Evolutionary conservation across 2,797 vertebrate species (phyloP).

Genomic region (Poeciliopsis turneri): DNA sequence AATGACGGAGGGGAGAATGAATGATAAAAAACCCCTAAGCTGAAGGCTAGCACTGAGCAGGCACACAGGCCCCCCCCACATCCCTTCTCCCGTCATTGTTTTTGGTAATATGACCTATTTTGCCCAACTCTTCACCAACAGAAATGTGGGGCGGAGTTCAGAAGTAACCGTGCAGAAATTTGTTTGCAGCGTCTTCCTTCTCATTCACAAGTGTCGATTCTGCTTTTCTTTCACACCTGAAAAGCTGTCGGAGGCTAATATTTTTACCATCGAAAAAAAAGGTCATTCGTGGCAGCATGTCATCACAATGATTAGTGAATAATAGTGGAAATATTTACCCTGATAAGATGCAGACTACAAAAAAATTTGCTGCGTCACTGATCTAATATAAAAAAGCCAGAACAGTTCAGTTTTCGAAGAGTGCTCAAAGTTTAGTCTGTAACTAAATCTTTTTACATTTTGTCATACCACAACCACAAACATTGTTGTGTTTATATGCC

Average conservation of each 20-base stretch:
- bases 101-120: conserved; percentile 80
- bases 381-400: no score
- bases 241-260: background rate
- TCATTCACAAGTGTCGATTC: background rate
- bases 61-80: conserved; percentile 47
- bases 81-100: conserved; percentile 53
- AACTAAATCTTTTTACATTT: background rate
- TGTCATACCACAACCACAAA: background rate
- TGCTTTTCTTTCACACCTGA: conserved; percentile 21
- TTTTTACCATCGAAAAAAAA: conserved; percentile 7
- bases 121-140: conserved; percentile 39
- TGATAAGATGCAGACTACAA: conserved; percentile 8
- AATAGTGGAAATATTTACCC: background rate
- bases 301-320: background rate
- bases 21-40: conserved; percentile 30
- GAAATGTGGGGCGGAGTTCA: conserved; percentile 49
- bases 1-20: conserved; percentile 17
- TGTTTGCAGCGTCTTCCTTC: conserved; percentile 29
- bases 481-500: background rate
- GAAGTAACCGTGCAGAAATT: conserved; percentile 43
- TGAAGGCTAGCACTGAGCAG: conserved; percentile 36
- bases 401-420: background rate
- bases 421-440: background rate
- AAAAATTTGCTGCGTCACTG: conserved; percentile 18
- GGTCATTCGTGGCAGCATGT: conserved; percentile 7